Evolutionary conservation across 2,888 invertebrate species (phyloP).

Genomic region (Alcis repandata): DNA sequence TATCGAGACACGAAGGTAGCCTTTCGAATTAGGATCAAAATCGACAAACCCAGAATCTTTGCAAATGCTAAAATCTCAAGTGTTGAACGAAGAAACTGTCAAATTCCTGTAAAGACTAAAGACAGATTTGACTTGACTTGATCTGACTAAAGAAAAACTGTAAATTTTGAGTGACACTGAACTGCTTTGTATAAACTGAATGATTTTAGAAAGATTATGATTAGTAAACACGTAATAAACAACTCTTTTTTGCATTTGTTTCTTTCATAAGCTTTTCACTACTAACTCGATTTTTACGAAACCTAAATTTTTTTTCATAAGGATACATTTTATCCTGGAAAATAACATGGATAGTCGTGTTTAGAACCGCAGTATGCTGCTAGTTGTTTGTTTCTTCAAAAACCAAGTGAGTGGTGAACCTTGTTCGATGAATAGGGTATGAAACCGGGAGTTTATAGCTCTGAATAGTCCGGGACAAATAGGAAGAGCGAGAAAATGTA

Average conservation of each 20-base stretch:
- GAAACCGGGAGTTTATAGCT: constrained; percentile 7
- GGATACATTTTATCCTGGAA: background rate
- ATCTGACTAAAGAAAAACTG: no score
- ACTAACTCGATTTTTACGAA: no score
- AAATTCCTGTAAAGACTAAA: no score
- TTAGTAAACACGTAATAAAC: no score
- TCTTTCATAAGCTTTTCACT: no score
- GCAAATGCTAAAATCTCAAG: background rate
- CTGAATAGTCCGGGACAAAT: background rate
- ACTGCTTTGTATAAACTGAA: no score
- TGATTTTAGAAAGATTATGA: no score
- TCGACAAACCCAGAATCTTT: background rate
- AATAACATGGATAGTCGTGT: background rate
- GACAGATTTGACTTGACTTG: no score
- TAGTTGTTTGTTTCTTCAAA: background rate
- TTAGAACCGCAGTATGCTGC: background rate
- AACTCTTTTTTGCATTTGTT: no score
- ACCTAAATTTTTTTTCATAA: background rate
- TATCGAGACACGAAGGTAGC: constrained; percentile 13
- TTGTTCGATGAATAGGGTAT: constrained; percentile 4
- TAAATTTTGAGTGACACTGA: no score
- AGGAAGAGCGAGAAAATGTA: background rate
- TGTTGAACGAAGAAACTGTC: no score
- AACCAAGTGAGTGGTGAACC: background rate
- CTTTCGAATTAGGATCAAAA: constrained; percentile 13